Base-by-base conservation (phyloP, 1,140 invertebrate species). In the Sycophaga agraensis region DNA sequence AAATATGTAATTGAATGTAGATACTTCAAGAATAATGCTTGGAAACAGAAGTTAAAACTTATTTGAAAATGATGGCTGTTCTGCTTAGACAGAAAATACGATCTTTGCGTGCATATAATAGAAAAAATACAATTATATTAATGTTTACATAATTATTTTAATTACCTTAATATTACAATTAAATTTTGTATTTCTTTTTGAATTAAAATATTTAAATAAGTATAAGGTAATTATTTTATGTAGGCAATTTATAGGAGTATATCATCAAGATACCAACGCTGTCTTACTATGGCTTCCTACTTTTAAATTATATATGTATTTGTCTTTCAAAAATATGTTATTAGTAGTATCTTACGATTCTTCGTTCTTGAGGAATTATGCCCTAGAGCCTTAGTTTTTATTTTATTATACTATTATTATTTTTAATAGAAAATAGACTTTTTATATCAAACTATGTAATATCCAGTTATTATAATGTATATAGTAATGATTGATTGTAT, bases 401-500 rank as follows among this genome's bases (percentile, higher is more conserved):
- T 43, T n/a, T n/a, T 43, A 43, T 39, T 39, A 16, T 39, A 39
- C 40, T 43, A 8, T 4, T 22, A 39, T 1, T 24, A 55, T 22
- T 39, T 11, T 14, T 1, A 43, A 16, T 43, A 21, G n/a, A n/a
- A n/a, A n/a, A n/a, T n/a, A n/a, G n/a, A n/a, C n/a, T 43, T 43
- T n/a, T 48, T 48, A 48, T n/a, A n/a, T 46, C 4, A 35, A 19
- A 26, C 19, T n/a, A 21, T 46, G 45, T 57, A 46, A 45, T 57
- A 46, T 26, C 2, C 4, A 34, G 34, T 45, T 26, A 57, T 17
- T 34, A 31, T 21, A 58, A 35, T 22, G 17, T 35, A 26, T 16
- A 48, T 37, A 58, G 19, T n/a, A 34, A n/a, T 45, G n/a, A 22
- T 21, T 2, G 7, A 14, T 42, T 42, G 9, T 46, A 46, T 46